These are phyloP conservation scores for Neoitamus cyanurus DNA, from an alignment of 2,888 invertebrate species.

Conservation along the genomic window DNA sequence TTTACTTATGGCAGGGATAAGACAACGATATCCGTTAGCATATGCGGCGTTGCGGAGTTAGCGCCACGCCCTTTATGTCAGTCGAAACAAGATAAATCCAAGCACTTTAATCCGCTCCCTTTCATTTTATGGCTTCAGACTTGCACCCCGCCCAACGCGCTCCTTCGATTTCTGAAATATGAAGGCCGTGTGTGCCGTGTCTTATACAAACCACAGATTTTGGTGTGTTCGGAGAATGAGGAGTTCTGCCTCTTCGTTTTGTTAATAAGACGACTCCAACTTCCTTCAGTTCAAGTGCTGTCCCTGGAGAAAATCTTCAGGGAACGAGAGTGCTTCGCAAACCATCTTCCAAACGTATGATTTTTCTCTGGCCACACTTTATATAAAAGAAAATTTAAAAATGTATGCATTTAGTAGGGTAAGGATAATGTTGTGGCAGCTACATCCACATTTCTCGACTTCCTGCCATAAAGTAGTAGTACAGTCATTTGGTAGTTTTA, in stretches of 20 bases:
- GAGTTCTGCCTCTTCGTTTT: background rate
- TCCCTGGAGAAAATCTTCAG: background rate
- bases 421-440: no score
- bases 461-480: no score
- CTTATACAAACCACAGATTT: background rate
- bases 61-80: background rate
- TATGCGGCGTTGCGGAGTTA: background rate
- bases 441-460: no score
- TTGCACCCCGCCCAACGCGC: background rate
- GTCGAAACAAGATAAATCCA: background rate
- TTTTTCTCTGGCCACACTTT: no score
- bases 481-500: no score
- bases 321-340: background rate
- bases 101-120: background rate
- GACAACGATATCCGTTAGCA: background rate
- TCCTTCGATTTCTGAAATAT: background rate
- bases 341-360: background rate
- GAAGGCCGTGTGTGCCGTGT: background rate
- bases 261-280: background rate
- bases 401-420: no score
- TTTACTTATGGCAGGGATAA: conserved; percentile 20
- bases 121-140: background rate
- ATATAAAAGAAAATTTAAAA: no score
- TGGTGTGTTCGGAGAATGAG: background rate
- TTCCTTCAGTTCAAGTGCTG: background rate